Evolutionary conservation across 2,888 invertebrate species (phyloP), one percentile per base, ranked within the genome.

Genomic region (Opisthograptis luteolata): DNA sequence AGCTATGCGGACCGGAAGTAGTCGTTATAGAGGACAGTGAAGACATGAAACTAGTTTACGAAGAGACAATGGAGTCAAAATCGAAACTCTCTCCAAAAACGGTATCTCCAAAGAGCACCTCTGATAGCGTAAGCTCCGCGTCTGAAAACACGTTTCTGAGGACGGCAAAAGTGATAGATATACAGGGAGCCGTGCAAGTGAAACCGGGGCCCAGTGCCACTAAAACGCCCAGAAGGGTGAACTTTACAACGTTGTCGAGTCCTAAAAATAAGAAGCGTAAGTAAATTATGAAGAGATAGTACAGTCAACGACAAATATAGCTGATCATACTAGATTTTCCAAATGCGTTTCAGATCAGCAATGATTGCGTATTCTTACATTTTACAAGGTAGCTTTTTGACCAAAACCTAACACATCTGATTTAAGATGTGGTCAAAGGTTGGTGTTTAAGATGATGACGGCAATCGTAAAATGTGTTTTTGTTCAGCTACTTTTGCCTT

Each of bases 181-280:
- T 79, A 0, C 78, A 76, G 32, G 71, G 79, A 24, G 70, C 77
- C 0, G 73, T 67, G 2, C 63, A 68, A 0, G 62, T 65, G 0
- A 64, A 70, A 27, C 55, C 78, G 0, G 71, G 68, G 0, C 68
- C 76, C 0, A 83, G 83, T n/a, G n/a, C n/a, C 46, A 87, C 87
- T 0, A 94, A 92, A 76, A 93, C 93, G 0, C 94, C 94, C 0
- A 78, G 95, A 10, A 81, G 96, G 56, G 94, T 96, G 2, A 92
- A 93, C 56, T 92, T 96, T 45, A 95, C 95, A 14, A 96, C 96
- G 0, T 81, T 96, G 24, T 95, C 96, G 2, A 96, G 96, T 68
- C 96, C 96, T 32, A 96, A 95, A 77, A 93, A 92, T 66, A 95
- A 94, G 70, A 93, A 93, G 64, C n/a, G n/a, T n/a, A n/a, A n/a